Base-by-base conservation (phyloP, 2,888 invertebrate species). In the Epiblema foenella region DNA sequence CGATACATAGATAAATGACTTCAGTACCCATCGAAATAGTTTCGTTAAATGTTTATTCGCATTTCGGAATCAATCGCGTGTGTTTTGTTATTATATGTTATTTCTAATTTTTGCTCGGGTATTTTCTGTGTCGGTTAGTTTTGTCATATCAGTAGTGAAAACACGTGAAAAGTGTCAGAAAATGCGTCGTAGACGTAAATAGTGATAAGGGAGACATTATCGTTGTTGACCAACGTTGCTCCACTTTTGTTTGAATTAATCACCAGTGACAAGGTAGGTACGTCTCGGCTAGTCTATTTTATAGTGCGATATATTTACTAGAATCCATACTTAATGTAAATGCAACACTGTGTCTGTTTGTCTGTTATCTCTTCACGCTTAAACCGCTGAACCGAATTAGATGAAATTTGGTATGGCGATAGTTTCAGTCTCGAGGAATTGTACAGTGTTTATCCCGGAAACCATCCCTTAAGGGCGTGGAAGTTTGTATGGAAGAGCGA, bases 101-200 rank as follows among this genome's bases (percentile, higher is more conserved):
- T n/a, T 10, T 33, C 57, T 51, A 66, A 52, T 70, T 70, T 68
- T 60, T 72, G 42, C 69, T 69, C 52, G 65, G n/a, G n/a, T 64
- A 71, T 60, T 37, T 66, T 65, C 54, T 62, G 52, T 63, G 58
- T 52, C 49, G 74, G 65, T 64, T 51, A 52, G 24, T 58, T 65
- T 65, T 72, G 24, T 24, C 24, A 56, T 70, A 52, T 69, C 11
- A 52, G 67, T 51, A 57, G 69, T 62, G 67, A 69, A 67, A 71
- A 62, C 49, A 57, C 49, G 72, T 75, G 62, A 73, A 76, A 75
- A 78, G 80, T 83, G 79, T 73, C 74, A 75, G 75, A 86, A 87
- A 87, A 90, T 91, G 91, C 88, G 90, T 75, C 90, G 89, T 42
- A 85, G 87, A 75, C 89, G 90, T 82, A 91, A 91, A 91, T 90